phyloP scores from a whole-genome alignment of 2,888 invertebrate genomes.

The Miltochrista miniata region DNA sequence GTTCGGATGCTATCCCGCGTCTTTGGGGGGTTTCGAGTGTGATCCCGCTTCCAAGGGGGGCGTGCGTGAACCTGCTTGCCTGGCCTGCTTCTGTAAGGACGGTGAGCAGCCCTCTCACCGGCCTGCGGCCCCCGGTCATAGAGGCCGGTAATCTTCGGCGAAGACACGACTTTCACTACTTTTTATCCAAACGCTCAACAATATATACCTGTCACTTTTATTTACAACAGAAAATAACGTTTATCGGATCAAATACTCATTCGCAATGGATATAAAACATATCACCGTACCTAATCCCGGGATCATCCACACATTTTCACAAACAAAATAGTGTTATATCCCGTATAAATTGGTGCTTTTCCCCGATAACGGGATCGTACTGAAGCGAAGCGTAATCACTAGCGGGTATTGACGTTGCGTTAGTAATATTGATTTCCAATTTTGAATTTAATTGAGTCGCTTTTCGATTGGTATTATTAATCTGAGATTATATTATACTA shows the following conservation, averaged over 20 bases:
- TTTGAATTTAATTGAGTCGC: slow-evolving; percentile 28
- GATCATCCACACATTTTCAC: slow-evolving; percentile 6
- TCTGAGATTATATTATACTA: slow-evolving; percentile 15
- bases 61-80: no score
- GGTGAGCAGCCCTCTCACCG: no score
- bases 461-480: slow-evolving; percentile 24
- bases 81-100: no score
- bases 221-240: neutral
- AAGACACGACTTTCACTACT: no score
- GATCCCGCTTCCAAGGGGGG: no score
- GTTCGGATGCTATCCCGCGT: no score
- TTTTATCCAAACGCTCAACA: neutral
- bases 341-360: slow-evolving; percentile 8
- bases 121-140: no score
- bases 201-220: neutral
- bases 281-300: slow-evolving; percentile 8
- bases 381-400: slow-evolving; percentile 15
- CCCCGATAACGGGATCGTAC: slow-evolving; percentile 5
- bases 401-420: slow-evolving; percentile 19
- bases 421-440: slow-evolving; percentile 28
- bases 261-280: slow-evolving; percentile 7
- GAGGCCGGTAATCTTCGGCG: no score
- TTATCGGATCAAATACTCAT: slow-evolving; percentile 1
- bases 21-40: no score
- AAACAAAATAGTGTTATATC: slow-evolving; percentile 8